Percentiles rank a stretch among this genome's conserved stretches.
phyloP scores from a whole-genome alignment of 2,888 invertebrate genomes.

The Chloroclysta siterata region DNA sequence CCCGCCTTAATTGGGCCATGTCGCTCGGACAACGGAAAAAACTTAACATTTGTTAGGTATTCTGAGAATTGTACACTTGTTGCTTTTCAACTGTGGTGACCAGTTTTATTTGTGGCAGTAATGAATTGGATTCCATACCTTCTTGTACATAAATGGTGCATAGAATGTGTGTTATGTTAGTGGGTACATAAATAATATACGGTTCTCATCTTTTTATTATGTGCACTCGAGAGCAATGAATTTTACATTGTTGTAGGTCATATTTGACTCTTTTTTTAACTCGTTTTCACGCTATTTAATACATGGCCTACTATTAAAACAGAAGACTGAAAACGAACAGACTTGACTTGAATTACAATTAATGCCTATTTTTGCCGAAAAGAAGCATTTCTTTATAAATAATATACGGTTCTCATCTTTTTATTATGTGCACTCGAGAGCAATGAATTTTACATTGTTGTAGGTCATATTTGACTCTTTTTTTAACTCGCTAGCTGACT shows the following conservation, averaged over 20 bases:
- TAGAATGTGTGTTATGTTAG: constrained; percentile 5
- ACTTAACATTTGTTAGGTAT: constrained; percentile 83
- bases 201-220: not conserved
- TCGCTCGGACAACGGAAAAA: constrained; percentile 73
- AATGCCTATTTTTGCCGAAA: too few relatives aligned
- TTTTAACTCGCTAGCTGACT: not conserved
- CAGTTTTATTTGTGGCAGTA: constrained; percentile 48
- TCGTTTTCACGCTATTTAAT: not conserved
- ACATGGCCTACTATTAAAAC: too few relatives aligned
- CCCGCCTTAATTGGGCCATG: constrained; percentile 81
- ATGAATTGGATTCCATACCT: constrained; percentile 35
- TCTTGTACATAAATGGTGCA: constrained; percentile 7
- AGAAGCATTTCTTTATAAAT: too few relatives aligned
- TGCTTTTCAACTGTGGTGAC: constrained; percentile 56
- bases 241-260: not conserved
- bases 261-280: not conserved
- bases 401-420: too few relatives aligned
- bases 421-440: not conserved
- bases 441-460: not conserved
- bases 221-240: not conserved
- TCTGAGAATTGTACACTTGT: constrained; percentile 82
- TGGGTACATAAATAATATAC: too few relatives aligned
- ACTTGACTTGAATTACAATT: too few relatives aligned
- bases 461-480: not conserved
- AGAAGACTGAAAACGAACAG: too few relatives aligned